phyloP scores from a whole-genome alignment of 2,113 vertebrate species.

The Notiomystis cincta region DNA sequence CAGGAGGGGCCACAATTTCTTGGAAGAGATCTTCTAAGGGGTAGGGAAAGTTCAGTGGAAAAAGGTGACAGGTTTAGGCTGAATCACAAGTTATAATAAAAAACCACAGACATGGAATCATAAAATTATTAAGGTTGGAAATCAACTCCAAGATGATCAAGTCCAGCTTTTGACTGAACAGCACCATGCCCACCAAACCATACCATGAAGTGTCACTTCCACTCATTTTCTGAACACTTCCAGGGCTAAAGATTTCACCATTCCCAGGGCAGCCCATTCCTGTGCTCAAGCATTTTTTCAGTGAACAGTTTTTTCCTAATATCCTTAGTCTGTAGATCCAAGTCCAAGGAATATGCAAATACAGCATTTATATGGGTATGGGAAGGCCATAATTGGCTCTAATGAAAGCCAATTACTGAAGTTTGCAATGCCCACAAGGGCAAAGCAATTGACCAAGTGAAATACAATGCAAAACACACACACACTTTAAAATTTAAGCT shows the following conservation, averaged over 20 bases:
- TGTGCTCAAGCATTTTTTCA: neutral
- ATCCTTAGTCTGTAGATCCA: neutral
- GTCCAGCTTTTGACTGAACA: neutral
- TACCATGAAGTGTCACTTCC: neutral
- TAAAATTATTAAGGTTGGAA: neutral
- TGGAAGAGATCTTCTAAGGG: neutral
- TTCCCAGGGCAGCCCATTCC: neutral
- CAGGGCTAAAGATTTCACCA: neutral
- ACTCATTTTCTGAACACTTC: neutral
- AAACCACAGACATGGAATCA: accelerated
- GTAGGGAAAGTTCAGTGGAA: neutral
- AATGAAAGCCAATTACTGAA: neutral
- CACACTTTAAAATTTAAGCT: neutral
- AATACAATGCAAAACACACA: neutral
- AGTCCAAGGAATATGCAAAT: neutral
- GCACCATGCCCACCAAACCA: neutral
- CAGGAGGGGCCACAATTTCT: neutral
- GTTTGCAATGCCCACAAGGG: neutral
- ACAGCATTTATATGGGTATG: accelerated
- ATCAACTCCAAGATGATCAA: neutral
- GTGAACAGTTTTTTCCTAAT: neutral
- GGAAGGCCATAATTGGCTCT: neutral
- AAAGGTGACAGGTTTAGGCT: neutral
- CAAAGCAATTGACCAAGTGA: neutral
- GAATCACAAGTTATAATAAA: neutral